Percentiles rank a stretch among this genome's conserved stretches.
phyloP scores from a whole-genome alignment of 2,888 invertebrate species.

The Sepioteuthis lessoniana region DNA sequence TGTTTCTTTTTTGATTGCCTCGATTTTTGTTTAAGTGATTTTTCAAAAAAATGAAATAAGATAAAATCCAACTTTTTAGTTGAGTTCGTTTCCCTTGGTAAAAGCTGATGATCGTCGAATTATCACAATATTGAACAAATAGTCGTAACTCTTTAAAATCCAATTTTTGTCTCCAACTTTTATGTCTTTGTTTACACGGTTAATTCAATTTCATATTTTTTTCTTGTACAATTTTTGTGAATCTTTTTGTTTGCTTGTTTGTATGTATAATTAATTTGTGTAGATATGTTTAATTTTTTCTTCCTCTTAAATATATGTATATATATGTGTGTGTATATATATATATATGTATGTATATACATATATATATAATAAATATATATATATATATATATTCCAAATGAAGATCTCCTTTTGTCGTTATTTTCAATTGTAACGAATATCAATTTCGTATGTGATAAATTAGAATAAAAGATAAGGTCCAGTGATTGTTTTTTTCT shows the following conservation, averaged over 20 bases:
- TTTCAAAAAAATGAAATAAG: no score
- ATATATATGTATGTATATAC: no score
- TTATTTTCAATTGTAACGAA: not conserved
- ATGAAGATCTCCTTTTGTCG: not conserved
- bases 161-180: not conserved
- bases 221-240: no score
- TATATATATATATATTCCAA: no score
- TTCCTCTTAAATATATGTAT: no score
- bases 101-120: not conserved
- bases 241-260: not conserved
- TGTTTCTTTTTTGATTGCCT: not conserved
- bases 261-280: not conserved
- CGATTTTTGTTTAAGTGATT: not conserved
- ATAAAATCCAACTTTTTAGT: no score
- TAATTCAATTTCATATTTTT: not conserved
- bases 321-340: no score
- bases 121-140: not conserved
- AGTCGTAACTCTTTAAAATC: not conserved
- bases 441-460: not conserved
- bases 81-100: not conserved
- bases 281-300: not conserved
- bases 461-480: not conserved
- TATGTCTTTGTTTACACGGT: not conserved
- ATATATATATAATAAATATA: no score
- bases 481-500: not conserved